Evolutionary conservation across 2,888 invertebrate genomes (phyloP).

Genomic region (Epsilonema sp.): DNA sequence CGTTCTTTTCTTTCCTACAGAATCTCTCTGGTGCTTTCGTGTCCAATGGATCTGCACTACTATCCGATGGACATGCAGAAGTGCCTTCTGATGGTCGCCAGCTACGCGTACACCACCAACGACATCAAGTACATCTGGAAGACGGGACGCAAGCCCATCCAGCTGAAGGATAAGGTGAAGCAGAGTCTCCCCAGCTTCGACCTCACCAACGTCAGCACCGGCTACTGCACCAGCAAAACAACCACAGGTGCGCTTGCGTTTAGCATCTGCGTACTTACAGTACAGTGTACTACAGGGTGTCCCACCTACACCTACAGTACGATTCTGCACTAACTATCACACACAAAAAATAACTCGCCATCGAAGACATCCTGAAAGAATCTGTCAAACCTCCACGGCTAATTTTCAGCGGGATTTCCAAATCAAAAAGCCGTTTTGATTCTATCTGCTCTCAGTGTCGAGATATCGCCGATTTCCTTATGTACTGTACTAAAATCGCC

Average conservation of each 20-base stretch:
- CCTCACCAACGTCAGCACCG: conserved; percentile 70
- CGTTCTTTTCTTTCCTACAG: conserved; percentile 34
- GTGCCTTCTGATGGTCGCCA: conserved; percentile 82
- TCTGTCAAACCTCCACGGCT: no score
- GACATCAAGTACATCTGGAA: conserved; percentile 87
- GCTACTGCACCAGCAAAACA: conserved; percentile 83
- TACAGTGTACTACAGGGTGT: no score
- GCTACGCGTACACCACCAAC: conserved; percentile 91
- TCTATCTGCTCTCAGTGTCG: no score
- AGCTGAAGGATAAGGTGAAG: conserved; percentile 44
- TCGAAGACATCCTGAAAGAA: no score
- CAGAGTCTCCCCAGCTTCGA: conserved; percentile 65
- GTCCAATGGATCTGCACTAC: conserved; percentile 82
- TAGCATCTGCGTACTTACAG: no score
- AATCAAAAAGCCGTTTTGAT: no score
- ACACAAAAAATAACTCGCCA: no score
- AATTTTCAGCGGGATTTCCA: no score
- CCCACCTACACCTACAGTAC: no score
- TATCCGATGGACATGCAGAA: conserved; percentile 87
- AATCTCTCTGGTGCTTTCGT: conserved; percentile 74
- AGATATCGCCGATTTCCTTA: no score
- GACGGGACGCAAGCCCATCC: conserved; percentile 64
- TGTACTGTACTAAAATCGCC: no score
- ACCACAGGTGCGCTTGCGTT: conserved; percentile 63
- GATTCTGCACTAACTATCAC: no score